These are phyloP conservation scores for Heliopora coerulea DNA, from an alignment of 92 coral and sea anemone species.

Conservation along the genomic window DNA sequence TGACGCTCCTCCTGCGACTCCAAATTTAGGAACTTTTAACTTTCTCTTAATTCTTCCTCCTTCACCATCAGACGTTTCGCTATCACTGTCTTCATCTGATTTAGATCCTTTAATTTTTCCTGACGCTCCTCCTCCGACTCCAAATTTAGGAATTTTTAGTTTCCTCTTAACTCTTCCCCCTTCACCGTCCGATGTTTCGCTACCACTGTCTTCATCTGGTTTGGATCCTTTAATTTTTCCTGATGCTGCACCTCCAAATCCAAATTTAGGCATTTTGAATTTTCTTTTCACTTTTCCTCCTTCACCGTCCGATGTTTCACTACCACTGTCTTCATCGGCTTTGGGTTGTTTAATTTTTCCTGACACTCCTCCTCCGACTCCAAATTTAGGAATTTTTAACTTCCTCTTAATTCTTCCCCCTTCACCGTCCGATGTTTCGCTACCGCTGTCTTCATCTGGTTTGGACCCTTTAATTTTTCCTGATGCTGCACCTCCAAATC, in stretches of 20 bases:
- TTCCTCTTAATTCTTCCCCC: slow-evolving; percentile 31
- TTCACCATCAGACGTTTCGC: too few relatives aligned
- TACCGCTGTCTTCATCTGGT: slow-evolving; percentile 19
- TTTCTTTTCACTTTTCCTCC: slow-evolving; percentile 34
- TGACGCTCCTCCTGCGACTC: background rate
- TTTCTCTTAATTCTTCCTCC: background rate
- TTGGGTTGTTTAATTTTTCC: background rate
- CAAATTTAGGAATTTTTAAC: background rate
- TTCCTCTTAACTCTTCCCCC: slow-evolving; percentile 15
- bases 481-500: background rate
- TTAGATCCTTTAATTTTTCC: too few relatives aligned
- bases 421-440: slow-evolving; percentile 37
- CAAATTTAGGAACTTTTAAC: background rate
- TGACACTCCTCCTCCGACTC: slow-evolving; percentile 1
- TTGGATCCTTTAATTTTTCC: slow-evolving; percentile 5
- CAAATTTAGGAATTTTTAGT: background rate
- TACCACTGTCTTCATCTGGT: slow-evolving; percentile 15
- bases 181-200: slow-evolving; percentile 30
- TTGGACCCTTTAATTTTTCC: background rate
- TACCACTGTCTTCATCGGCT: slow-evolving; percentile 10
- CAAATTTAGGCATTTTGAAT: slow-evolving; percentile 13
- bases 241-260: background rate
- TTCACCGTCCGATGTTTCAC: slow-evolving; percentile 32
- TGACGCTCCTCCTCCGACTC: too few relatives aligned
- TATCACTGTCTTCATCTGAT: background rate